Percentiles rank a stretch among this genome's conserved stretches.
Conservation (phyloP, 2,797 vertebrate genomes). For the Parambassis ranga region DNA sequence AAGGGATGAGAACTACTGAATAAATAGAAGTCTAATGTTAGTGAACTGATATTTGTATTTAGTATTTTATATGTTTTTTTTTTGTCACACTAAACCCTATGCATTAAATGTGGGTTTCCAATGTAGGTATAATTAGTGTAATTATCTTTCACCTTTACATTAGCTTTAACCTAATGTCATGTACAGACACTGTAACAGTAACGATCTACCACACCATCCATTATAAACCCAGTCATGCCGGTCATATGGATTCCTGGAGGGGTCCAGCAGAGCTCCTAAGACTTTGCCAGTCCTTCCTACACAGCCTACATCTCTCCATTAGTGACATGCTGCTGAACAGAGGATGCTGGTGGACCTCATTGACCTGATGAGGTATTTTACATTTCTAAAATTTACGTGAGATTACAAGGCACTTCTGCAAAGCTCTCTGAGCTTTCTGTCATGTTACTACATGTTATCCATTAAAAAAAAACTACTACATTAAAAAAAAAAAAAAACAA, state of each 20-base stretch:
- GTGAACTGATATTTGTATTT: not conserved
- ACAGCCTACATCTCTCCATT: not conserved
- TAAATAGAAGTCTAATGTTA: not conserved
- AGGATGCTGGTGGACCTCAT: not conserved
- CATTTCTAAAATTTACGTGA: no score
- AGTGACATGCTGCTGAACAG: not conserved
- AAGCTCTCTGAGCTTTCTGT: not conserved
- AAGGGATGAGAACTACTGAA: not conserved
- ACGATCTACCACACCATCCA: conserved; percentile 34
- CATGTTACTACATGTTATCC: not conserved
- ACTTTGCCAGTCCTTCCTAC: not conserved
- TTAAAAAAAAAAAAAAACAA: no score
- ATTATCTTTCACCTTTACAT: conserved; percentile 28
- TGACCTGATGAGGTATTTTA: conserved; percentile 11
- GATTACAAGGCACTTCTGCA: no score
- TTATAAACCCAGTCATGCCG: conserved; percentile 37
- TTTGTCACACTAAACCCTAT: no score
- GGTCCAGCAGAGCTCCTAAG: conserved; percentile 4
- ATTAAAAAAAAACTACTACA: no score
- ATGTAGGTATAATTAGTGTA: no score
- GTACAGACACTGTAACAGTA: conserved; percentile 34
- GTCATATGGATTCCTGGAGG: conserved; percentile 13
- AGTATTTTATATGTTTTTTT: not conserved
- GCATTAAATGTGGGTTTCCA: no score
- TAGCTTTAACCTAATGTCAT: conserved; percentile 23